Evolutionary conservation across 2,113 vertebrate genomes (phyloP), one percentile per base, ranked within the genome.

Genomic region (Etheostoma spectabile): DNA sequence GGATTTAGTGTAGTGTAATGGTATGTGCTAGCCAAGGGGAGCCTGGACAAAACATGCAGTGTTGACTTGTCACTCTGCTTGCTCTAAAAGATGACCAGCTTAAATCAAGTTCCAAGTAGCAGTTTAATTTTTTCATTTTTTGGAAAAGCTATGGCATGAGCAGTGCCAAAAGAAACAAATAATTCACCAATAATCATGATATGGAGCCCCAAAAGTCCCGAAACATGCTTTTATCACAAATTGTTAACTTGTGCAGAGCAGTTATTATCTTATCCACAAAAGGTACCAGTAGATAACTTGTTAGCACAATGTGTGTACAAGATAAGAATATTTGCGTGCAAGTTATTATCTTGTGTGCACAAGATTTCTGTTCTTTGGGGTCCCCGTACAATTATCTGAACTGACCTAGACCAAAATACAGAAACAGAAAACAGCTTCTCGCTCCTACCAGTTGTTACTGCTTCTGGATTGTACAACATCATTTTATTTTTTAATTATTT

Each of bases 91-190:
- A 38, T 22, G 64, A 33, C 21, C 38, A 46, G 11, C 61, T 72
- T 22, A 56, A 78, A 72, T 64, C 10, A 1, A 69, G 65, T 70
- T 79, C 38, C 22, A 15, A 70, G 38, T 33, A 55, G 5, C n/a
- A 38, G 8, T 49, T 53, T 11, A 19, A 38, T 69, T 48, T 62
- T 8, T 35, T 69, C 27, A 62, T 12, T 35, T 18, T 19, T 1
- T 12, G 38, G 4, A 57, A 64, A 57, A 27, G 18, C 42, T 46
- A 46, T 57, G 13, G 19, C 49, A 42, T 38, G 19, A 67, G 45
- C n/a, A 35, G 13, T 18, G 38, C 24, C 61, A 67, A 48, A 59
- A 46, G 12, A 75, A 55, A 74, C 46, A 45, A 30, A 64, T 24
- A 19, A 24, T 6, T 18, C 4, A 38, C 52, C 3, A 30, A 27